Conservation (phyloP, 2,113 vertebrate species). For the Propithecus coquereli region DNA sequence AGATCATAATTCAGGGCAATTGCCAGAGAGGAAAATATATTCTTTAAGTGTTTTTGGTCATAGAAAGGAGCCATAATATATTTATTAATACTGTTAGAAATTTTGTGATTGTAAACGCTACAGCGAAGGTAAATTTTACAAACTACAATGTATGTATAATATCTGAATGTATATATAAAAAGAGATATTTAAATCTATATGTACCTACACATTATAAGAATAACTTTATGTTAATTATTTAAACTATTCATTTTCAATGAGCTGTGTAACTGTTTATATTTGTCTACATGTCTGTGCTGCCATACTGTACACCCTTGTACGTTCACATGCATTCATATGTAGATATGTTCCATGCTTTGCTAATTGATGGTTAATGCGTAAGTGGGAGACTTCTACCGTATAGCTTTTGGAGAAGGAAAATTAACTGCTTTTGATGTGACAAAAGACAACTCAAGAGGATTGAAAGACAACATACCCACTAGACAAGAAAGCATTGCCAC, state of each 20-base stretch:
- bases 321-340: background rate
- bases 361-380: conserved; percentile 63
- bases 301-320: too few relatives aligned
- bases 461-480: conserved; percentile 20
- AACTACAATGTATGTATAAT: background rate
- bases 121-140: background rate
- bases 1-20: background rate
- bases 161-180: conserved; percentile 21
- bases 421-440: conserved; percentile 57
- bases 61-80: background rate
- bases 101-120: background rate
- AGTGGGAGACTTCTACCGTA: conserved; percentile 55
- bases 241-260: conserved; percentile 27
- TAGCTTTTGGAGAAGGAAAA: conserved; percentile 70
- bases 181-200: conserved; percentile 5
- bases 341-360: background rate
- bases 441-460: conserved; percentile 2
- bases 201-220: background rate
- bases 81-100: background rate
- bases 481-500: background rate
- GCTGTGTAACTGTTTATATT: background rate
- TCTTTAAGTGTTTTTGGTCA: background rate
- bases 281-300: background rate
- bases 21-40: background rate
- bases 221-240: conserved; percentile 8